phyloP scores from a whole-genome alignment of 1,140 invertebrate genomes.

The Adoxophyes honmai region DNA sequence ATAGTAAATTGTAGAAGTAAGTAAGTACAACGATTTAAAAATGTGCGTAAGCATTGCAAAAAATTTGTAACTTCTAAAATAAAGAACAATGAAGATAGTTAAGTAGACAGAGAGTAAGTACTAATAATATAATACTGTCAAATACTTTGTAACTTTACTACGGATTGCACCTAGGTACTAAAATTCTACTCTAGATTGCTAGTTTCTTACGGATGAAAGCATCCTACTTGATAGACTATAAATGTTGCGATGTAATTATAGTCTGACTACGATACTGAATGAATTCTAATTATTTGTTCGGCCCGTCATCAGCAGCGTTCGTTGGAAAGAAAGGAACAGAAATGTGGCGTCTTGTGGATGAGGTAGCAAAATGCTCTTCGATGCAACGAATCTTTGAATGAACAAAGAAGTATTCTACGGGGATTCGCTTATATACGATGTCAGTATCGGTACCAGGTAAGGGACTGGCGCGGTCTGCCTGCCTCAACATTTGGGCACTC shows the following conservation, averaged over 20 bases:
- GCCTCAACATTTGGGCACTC: conserved; percentile 77
- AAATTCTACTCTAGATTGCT: conserved; percentile 2
- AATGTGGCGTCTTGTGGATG: conserved; percentile 30
- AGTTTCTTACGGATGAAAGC: conserved; percentile 5
- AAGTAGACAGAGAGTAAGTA: conserved; percentile 16
- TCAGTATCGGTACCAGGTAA: conserved; percentile 70
- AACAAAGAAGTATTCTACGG: conserved; percentile 48
- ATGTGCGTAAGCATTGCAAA: conserved; percentile 64
- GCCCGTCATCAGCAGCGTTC: conserved; percentile 51
- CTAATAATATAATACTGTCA: conserved; percentile 11
- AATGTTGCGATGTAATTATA: neutral
- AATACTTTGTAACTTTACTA: conserved; percentile 1
- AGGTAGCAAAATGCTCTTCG: conserved; percentile 35
- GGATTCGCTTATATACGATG: conserved; percentile 59
- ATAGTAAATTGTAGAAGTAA: conserved; percentile 25
- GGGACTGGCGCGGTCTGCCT: conserved; percentile 76
- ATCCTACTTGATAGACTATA: conserved; percentile 7
- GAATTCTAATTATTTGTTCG: conserved; percentile 3
- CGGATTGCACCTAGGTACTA: conserved; percentile 1
- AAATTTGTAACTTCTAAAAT: conserved; percentile 28
- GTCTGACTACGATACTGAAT: neutral
- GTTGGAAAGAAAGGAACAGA: conserved; percentile 24
- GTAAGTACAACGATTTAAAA: conserved; percentile 27
- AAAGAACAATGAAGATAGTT: conserved; percentile 16
- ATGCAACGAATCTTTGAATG: conserved; percentile 39